Evolutionary conservation across 2,797 vertebrate genomes (phyloP).

Genomic region (Poeciliopsis presidionis): DNA sequence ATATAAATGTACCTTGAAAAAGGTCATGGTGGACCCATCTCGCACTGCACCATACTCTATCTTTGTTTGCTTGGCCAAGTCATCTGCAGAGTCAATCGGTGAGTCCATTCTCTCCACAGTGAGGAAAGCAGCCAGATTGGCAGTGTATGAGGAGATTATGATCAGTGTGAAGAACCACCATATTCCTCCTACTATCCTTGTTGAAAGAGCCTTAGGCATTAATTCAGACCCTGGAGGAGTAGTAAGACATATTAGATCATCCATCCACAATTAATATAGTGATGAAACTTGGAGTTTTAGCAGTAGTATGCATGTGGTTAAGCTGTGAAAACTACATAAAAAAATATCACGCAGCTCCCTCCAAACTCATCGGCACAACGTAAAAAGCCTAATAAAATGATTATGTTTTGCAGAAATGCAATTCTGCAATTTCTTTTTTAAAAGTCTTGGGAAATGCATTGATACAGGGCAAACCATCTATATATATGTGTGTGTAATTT

Average conservation of each 20-base stretch:
- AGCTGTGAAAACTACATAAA: not conserved
- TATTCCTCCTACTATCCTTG: slow-evolving; percentile 97
- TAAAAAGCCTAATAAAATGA: not conserved
- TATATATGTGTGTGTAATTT: too few species aligned
- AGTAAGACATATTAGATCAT: not conserved
- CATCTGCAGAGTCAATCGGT: slow-evolving; percentile 95
- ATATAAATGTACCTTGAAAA: slow-evolving; percentile 90
- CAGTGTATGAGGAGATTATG: slow-evolving; percentile 98
- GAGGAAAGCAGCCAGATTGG: slow-evolving; percentile 97
- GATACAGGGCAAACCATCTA: not conserved
- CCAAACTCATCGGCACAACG: not conserved
- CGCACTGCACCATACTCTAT: slow-evolving; percentile 96
- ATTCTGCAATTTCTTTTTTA: not conserved
- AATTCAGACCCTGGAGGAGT: slow-evolving; percentile 90
- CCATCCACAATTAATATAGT: slow-evolving; percentile 12
- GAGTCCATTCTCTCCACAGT: slow-evolving; percentile 98
- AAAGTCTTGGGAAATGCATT: not conserved
- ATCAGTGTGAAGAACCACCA: slow-evolving; percentile 99
- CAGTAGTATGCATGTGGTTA: not conserved
- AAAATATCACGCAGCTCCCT: not conserved
- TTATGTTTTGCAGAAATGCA: not conserved
- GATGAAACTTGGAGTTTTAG: not conserved
- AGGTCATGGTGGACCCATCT: slow-evolving; percentile 98
- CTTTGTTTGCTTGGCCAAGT: slow-evolving; percentile 97
- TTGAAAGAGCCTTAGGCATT: slow-evolving; percentile 98